Percentiles rank a stretch among this genome's conserved stretches.
Evolutionary conservation across 2,113 vertebrate species (phyloP).

Genomic region (Gasterosteus nipponicus): DNA sequence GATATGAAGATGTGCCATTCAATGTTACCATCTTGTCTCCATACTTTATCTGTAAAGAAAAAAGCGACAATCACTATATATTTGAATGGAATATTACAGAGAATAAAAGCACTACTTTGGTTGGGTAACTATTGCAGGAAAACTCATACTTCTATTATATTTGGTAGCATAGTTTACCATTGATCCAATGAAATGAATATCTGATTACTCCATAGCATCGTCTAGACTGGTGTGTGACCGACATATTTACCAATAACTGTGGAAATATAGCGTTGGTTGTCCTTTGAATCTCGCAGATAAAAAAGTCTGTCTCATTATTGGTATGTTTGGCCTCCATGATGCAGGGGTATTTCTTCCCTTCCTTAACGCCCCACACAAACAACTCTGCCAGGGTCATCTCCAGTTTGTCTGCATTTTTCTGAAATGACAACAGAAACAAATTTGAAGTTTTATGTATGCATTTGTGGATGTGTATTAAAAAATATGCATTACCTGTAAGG

Average conservation of each 20-base stretch:
- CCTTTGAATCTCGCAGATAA: constrained; percentile 80
- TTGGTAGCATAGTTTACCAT: background rate
- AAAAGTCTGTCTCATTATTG: constrained; percentile 74
- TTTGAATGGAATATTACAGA: background rate
- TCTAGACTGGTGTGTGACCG: background rate
- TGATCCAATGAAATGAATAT: background rate
- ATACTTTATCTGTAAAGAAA: constrained; percentile 82
- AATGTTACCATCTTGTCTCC: constrained; percentile 69
- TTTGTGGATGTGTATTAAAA: background rate
- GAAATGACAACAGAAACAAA: constrained; percentile 19
- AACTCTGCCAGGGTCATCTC: constrained; percentile 83
- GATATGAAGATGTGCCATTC: rapidly evolving
- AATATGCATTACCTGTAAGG: constrained; percentile 61
- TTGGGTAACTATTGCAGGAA: background rate
- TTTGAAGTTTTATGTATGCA: background rate
- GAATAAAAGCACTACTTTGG: background rate
- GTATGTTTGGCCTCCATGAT: constrained; percentile 72
- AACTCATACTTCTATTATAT: background rate
- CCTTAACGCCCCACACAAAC: constrained; percentile 71
- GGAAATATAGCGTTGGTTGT: background rate
- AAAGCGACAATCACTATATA: background rate
- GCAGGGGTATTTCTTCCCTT: constrained; percentile 70
- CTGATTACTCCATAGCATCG: background rate
- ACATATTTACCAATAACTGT: constrained; percentile 50
- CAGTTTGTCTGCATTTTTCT: constrained; percentile 91